A percentile compares a stretch with the other conserved stretches of the same genome.
Conservation (phyloP, 2,888 invertebrate species). For the Xanthorhoe spadicearia region DNA sequence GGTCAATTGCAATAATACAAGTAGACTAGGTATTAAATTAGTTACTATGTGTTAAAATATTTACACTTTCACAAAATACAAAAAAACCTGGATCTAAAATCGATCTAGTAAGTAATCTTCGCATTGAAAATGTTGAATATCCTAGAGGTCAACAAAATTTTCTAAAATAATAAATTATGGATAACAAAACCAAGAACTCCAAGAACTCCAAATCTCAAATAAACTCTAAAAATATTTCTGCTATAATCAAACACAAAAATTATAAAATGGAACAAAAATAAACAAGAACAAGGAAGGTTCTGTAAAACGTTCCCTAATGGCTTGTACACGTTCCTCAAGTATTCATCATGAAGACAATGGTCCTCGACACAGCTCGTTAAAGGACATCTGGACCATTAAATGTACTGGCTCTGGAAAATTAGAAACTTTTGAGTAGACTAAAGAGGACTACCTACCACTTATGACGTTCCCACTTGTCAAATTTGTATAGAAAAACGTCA, state of each 20-base stretch:
- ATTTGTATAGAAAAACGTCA: too few species aligned
- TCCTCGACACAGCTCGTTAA: constrained; percentile 15
- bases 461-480: too few species aligned
- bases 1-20: too few species aligned
- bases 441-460: too few species aligned
- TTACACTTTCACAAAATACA: too few species aligned
- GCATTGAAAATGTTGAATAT: not conserved
- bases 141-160: not conserved
- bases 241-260: constrained; percentile 4
- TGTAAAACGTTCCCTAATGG: constrained; percentile 42
- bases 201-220: not conserved
- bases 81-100: not conserved
- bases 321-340: constrained; percentile 41
- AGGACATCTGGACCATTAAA: constrained; percentile 8
- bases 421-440: not conserved
- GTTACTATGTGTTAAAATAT: too few species aligned
- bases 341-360: constrained; percentile 44
- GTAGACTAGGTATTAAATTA: too few species aligned
- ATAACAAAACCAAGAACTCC: not conserved
- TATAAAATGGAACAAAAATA: constrained; percentile 33
- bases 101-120: not conserved
- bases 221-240: constrained; percentile 5
- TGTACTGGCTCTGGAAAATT: not conserved
- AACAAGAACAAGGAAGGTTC: constrained; percentile 29
- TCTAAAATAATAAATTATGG: not conserved